Evolutionary conservation across 2,797 vertebrate genomes (phyloP).

Genomic region (Poecile montanus): DNA sequence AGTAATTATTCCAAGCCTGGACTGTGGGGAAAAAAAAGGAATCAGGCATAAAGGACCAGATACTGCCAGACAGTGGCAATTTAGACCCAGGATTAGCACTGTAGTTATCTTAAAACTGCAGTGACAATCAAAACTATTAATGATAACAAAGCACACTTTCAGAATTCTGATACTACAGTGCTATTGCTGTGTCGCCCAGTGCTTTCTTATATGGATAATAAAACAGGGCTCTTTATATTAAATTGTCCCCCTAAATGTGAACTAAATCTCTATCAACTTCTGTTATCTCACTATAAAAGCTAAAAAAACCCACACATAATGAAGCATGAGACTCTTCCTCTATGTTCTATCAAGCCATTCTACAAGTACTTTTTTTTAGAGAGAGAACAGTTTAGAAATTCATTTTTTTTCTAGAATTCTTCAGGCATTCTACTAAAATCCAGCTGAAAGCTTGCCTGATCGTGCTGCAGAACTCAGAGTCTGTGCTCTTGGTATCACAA

Average conservation of each 20-base stretch:
- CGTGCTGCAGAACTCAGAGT: neutral
- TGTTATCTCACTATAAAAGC: neutral
- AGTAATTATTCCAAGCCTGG: neutral
- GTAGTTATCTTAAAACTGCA: neutral
- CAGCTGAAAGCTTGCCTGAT: neutral
- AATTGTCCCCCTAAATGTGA: neutral
- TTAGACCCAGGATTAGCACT: neutral
- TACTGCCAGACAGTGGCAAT: neutral
- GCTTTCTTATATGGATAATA: neutral
- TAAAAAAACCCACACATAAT: neutral
- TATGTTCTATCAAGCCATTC: neutral
- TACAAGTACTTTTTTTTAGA: neutral
- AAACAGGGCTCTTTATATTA: neutral
- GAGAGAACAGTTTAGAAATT: neutral
- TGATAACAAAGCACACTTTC: neutral
- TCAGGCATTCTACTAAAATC: neutral
- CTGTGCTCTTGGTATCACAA: neutral
- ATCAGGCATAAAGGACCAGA: neutral
- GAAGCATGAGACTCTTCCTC: rapidly evolving
- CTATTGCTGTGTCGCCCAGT: neutral
- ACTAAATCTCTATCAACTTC: neutral
- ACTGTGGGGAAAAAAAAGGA: neutral
- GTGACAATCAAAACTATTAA: neutral
- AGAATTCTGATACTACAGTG: neutral
- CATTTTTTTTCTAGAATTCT: neutral